Conservation (phyloP, 2,113 vertebrate genomes). For the Peucedramus taeniatus region DNA sequence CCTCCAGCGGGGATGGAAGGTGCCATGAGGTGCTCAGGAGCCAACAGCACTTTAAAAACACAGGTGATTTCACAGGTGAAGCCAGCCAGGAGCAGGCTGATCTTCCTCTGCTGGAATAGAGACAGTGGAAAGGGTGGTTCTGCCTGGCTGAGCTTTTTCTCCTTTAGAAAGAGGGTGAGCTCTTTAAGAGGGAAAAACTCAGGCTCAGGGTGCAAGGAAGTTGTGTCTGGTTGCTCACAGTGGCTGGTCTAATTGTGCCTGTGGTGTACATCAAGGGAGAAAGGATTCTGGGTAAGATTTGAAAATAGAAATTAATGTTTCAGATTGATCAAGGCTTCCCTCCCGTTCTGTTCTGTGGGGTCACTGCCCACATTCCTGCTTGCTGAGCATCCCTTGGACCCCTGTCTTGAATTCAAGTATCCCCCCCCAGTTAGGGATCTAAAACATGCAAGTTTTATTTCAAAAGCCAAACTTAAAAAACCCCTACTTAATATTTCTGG, state of each 20-base stretch:
- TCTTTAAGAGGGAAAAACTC: background rate
- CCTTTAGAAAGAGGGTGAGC: background rate
- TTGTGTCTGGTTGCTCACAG: background rate
- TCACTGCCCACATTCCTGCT: background rate
- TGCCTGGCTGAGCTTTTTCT: background rate
- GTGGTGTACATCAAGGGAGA: background rate
- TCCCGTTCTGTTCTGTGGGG: fast-evolving
- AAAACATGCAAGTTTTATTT: background rate
- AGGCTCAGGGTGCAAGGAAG: background rate
- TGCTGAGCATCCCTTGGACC: background rate
- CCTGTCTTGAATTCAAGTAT: background rate
- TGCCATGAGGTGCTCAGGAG: background rate
- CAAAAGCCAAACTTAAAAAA: background rate
- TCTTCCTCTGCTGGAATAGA: background rate
- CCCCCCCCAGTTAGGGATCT: background rate
- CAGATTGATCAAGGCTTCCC: background rate
- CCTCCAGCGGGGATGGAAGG: background rate
- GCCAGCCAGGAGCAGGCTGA: background rate
- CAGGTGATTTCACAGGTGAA: background rate
- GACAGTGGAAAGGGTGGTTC: background rate
- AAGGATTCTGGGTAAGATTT: background rate
- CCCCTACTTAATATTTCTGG: background rate
- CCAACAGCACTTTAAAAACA: background rate
- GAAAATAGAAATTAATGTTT: background rate
- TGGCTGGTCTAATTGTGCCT: background rate